These are phyloP conservation scores for Sphyrna mokarran DNA, from an alignment of 2,113 vertebrate species.

Conservation along the genomic window DNA sequence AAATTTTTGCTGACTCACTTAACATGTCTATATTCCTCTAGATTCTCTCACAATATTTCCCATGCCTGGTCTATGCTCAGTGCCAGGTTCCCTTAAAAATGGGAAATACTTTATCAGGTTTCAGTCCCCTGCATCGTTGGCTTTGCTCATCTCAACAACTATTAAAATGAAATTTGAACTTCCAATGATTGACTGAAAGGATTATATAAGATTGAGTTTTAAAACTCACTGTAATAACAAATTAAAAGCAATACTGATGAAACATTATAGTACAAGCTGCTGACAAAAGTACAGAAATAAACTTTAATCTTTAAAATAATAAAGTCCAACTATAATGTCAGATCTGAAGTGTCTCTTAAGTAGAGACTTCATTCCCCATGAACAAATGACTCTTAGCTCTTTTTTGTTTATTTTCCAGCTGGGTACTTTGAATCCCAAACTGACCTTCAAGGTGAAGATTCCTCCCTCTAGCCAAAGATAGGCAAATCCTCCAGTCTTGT, in stretches of 20 bases:
- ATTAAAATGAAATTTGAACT: background rate
- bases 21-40: too few species aligned
- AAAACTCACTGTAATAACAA: background rate
- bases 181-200: background rate
- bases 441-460: background rate
- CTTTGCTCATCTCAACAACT: background rate
- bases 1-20: too few species aligned
- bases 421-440: too few species aligned
- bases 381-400: background rate
- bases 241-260: background rate
- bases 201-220: too few species aligned
- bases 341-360: background rate
- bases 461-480: background rate
- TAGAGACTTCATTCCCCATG: too few species aligned
- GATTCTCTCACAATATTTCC: background rate
- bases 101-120: background rate
- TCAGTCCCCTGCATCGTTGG: background rate
- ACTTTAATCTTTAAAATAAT: background rate
- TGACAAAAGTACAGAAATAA: too few species aligned
- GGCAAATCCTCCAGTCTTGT: background rate
- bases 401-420: background rate
- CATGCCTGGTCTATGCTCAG: background rate
- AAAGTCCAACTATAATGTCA: background rate
- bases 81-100: background rate
- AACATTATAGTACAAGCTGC: background rate